Evolutionary conservation across 1,140 invertebrate species (phyloP).

Genomic region (Zaprionus capensis): DNA sequence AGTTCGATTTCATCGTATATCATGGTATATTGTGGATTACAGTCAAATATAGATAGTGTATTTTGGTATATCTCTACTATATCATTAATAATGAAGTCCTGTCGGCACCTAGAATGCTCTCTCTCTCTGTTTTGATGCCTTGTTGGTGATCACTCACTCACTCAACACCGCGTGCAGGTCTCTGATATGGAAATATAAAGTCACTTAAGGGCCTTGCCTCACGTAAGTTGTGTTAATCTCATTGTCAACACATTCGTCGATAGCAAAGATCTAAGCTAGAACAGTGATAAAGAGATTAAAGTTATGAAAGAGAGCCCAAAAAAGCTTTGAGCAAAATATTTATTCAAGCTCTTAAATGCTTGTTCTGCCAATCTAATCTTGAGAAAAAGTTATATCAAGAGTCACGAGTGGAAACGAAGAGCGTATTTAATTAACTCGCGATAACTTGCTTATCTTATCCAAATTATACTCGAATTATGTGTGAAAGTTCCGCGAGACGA

Average conservation of each 20-base stretch:
- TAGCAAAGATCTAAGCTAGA: neutral
- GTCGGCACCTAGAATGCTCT: too few relatives aligned
- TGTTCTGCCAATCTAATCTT: neutral
- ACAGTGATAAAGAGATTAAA: neutral
- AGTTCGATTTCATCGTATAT: too few relatives aligned
- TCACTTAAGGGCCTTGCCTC: neutral
- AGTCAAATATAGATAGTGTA: too few relatives aligned
- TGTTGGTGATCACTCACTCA: too few relatives aligned
- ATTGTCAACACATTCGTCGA: neutral
- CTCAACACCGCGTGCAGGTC: too few relatives aligned
- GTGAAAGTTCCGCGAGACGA: neutral
- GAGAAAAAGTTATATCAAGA: neutral
- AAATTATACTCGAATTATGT: conserved; percentile 6
- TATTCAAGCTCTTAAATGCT: neutral
- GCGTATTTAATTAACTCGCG: neutral
- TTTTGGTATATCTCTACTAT: too few relatives aligned
- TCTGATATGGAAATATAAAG: too few relatives aligned
- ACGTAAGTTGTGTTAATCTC: neutral
- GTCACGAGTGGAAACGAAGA: conserved; percentile 1
- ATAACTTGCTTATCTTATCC: conserved; percentile 15
- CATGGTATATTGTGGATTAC: too few relatives aligned
- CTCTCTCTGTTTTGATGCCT: too few relatives aligned
- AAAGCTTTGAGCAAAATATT: conserved; percentile 4
- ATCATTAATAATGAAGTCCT: too few relatives aligned
- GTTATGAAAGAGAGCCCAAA: neutral